Base-by-base conservation (phyloP, 1,140 invertebrate genomes). In the Lordiphosa collinella region DNA sequence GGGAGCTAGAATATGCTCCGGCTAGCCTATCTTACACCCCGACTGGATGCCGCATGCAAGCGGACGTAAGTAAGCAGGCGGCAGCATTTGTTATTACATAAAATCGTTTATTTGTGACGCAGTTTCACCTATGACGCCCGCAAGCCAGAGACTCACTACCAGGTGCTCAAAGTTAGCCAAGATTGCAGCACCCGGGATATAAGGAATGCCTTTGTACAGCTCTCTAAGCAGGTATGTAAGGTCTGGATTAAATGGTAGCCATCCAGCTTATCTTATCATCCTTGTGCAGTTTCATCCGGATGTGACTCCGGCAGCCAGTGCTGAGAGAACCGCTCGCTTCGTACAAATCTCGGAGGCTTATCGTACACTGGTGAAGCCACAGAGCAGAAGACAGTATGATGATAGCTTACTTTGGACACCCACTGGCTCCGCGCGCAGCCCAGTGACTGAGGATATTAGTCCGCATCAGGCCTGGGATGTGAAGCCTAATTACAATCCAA, bases 261-360 rank as follows among this genome's bases (percentile, higher is more conserved):
- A 9, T 29, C 8, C n/a, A 3, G 7, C 5, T 32, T 29, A n/a
- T 31, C 11, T 1, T 9, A 8, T 46, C n/a, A 5, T 6, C 9
- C 6, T 47, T 41, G 18, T 40, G 18, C 12, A 88, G 86, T 90
- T 90, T 53, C 93, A 94, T 86, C 93, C 93, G 37, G 93, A 94
- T 79, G 90, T 90, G 34, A 91, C 91, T 82, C 85, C 82, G 9
- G 74, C 70, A 9, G 73, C 70, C 13, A 90, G 89, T 40, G 90
- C 91, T 51, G 89, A 91, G 12, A 89, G 90, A 51, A 85, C 87
- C 0, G 82, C 74, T 2, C 52, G 71, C 0, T 94, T 93, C 90
- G 90, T 93, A 0, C 89, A 89, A 43, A 90, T 94, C 36, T 91
- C 92, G 16, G 92, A 93, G 82, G 93, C 93, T 1, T 94, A 93